Evolutionary conservation across 2,113 vertebrate genomes (phyloP).

Genomic region (Serilophus lunatus): DNA sequence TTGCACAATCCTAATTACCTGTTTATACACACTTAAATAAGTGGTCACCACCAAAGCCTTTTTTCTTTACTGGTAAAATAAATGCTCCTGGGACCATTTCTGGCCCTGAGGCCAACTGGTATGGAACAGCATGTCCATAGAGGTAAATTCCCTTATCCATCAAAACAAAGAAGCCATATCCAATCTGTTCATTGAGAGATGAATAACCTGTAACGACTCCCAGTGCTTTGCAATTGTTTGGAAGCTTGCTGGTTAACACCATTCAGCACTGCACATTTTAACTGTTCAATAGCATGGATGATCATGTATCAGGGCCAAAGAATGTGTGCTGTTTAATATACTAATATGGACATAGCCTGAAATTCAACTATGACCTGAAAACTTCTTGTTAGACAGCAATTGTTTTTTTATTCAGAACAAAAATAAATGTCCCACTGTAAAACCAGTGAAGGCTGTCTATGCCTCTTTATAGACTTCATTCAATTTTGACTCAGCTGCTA

Average conservation of each 20-base stretch:
- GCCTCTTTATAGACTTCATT: neutral
- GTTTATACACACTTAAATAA: neutral
- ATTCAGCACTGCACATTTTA: slow-evolving; percentile 6
- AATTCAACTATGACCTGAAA: neutral
- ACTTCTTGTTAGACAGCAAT: neutral
- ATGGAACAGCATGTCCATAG: neutral
- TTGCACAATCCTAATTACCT: neutral
- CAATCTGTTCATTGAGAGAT: neutral
- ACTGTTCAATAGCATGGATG: neutral
- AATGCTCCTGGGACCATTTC: neutral
- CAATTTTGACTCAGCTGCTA: neutral
- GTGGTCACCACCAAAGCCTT: slow-evolving; percentile 5
- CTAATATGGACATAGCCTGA: neutral
- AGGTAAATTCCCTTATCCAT: neutral
- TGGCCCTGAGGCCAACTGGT: neutral
- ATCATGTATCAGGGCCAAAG: neutral
- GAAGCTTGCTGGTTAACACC: neutral
- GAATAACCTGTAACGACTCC: neutral
- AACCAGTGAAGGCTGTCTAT: neutral
- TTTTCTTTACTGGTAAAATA: neutral
- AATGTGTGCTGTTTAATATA: neutral
- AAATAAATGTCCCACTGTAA: neutral
- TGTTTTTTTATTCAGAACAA: neutral
- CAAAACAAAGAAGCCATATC: neutral
- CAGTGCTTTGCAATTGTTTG: neutral